These are phyloP conservation scores for Eledone cirrhosa DNA, from an alignment of 2,888 invertebrate genomes.

Conservation along the genomic window DNA sequence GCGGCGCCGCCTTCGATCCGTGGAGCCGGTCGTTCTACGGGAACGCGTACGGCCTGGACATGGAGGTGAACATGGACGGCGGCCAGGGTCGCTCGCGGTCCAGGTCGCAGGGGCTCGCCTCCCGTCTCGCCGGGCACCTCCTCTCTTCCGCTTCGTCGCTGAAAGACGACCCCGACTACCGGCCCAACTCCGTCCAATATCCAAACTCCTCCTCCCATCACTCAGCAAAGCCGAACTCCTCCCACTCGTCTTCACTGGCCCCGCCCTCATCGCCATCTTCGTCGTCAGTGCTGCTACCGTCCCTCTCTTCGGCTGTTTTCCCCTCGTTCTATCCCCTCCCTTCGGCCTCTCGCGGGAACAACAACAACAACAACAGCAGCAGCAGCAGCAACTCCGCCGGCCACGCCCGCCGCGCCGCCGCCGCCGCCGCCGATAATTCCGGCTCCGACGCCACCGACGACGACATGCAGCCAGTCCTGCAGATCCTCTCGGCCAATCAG, in stretches of 20 bases:
- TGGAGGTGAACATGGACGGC: neutral
- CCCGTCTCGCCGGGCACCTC: no score
- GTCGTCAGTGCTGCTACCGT: no score
- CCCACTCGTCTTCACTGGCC: neutral
- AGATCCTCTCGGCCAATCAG: slow-evolving; percentile 15
- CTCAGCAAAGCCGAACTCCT: neutral
- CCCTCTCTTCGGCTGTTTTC: no score
- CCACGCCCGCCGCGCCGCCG: neutral
- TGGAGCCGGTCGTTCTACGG: no score
- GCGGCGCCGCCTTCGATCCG: no score
- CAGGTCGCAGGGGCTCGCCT: no score
- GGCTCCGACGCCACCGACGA: neutral
- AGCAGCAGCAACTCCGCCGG: no score
- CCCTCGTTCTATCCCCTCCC: no score
- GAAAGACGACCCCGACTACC: neutral
- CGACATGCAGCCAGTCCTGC: slow-evolving; percentile 11
- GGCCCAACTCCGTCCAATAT: neutral
- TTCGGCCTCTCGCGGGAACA: no score
- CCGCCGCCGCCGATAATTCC: neutral
- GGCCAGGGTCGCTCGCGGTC: neutral
- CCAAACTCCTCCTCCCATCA: neutral
- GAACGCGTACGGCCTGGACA: neutral
- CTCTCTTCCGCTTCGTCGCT: no score
- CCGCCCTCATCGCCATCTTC: no score
- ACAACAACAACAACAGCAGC: no score